These are phyloP conservation scores for Gymnopithys bicolor DNA, from an alignment of 2,797 vertebrate genomes.

Conservation along the genomic window DNA sequence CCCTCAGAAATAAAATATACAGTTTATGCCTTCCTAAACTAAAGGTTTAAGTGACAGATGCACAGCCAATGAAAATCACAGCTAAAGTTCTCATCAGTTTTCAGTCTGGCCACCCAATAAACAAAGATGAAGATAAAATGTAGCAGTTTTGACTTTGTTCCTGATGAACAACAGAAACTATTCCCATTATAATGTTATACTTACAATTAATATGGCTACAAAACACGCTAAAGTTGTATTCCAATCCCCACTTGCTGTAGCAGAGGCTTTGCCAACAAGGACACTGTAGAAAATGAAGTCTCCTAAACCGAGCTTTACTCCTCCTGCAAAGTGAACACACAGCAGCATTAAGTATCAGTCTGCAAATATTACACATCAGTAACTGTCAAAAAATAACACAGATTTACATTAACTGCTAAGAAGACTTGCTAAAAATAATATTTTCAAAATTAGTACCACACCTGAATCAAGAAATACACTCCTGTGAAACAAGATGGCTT, in stretches of 20 bases:
- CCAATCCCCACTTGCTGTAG: conserved; percentile 96
- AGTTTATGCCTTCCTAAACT: not conserved
- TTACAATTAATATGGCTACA: conserved; percentile 98
- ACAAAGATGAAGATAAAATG: not conserved
- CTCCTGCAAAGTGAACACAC: conserved; percentile 82
- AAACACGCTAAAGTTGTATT: conserved; percentile 98
- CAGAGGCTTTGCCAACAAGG: conserved; percentile 97
- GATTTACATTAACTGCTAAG: not conserved
- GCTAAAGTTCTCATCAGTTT: not conserved
- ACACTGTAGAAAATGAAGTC: conserved; percentile 99
- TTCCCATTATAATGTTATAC: conserved; percentile 61
- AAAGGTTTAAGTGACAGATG: not conserved
- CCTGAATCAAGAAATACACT: not conserved
- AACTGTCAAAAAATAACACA: not conserved
- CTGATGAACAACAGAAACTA: not conserved
- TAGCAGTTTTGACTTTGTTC: not conserved
- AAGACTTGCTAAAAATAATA: not conserved
- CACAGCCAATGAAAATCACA: not conserved
- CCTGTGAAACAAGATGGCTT: not conserved
- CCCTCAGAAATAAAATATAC: not conserved
- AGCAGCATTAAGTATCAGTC: not conserved
- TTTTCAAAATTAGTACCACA: not conserved
- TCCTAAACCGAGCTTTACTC: conserved; percentile 95
- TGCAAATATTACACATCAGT: not conserved
- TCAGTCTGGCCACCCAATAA: not conserved